Conservation (phyloP, 2,113 vertebrate genomes). For the Cavia aperea region DNA sequence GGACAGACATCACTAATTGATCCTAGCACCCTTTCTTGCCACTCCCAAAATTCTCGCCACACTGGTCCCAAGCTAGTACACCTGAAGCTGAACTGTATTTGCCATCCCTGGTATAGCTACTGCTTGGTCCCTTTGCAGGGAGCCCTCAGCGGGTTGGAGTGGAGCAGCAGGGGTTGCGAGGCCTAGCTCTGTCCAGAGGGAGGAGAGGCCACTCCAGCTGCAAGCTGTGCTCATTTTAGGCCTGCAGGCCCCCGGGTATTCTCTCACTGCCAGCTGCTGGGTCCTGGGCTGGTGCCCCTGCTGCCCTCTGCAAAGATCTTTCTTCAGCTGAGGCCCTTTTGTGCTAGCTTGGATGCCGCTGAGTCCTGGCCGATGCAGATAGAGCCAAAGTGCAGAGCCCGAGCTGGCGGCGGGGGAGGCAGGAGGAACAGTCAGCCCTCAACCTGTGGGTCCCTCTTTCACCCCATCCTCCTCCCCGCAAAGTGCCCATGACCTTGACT, state of each 20-base stretch:
- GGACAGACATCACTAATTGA: constrained; percentile 10
- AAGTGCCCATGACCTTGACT: background rate
- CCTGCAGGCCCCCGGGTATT: background rate
- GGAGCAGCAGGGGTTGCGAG: background rate
- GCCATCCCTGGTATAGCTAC: constrained; percentile 47
- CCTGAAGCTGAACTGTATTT: constrained; percentile 13
- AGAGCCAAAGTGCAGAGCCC: background rate
- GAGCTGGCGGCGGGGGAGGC: background rate
- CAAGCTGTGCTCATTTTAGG: background rate
- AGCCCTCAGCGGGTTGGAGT: background rate
- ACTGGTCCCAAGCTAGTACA: background rate
- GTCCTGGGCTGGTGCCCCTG: background rate
- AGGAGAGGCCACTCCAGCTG: background rate
- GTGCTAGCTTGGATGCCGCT: background rate
- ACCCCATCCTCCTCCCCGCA: fast-evolving
- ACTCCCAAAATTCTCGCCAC: background rate
- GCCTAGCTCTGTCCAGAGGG: background rate
- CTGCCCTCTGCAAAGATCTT: background rate
- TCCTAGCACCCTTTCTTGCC: background rate
- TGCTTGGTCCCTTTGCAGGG: background rate
- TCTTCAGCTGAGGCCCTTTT: background rate
- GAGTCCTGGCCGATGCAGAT: background rate
- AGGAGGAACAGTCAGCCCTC: background rate
- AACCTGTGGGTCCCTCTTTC: background rate
- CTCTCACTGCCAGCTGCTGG: background rate